Conservation (phyloP, 2,888 invertebrate genomes). For the Agrochola lota region DNA sequence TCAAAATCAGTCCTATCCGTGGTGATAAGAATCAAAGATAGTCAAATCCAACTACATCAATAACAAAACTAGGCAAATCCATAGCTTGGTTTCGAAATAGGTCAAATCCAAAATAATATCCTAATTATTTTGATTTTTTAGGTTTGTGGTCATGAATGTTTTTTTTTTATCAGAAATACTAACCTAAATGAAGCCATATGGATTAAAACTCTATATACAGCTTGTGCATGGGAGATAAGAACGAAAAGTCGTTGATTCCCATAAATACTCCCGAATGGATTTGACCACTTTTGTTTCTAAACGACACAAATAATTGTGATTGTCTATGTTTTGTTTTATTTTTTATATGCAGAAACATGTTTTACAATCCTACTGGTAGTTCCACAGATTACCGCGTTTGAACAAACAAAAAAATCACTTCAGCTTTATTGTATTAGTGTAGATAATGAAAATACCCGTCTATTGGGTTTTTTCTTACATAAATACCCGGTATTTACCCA, state of each 20-base stretch:
- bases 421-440: no score
- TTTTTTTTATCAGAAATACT: slow-evolving; percentile 8
- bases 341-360: no score
- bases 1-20: slow-evolving; percentile 38
- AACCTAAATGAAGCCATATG: slow-evolving; percentile 11
- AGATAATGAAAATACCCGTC: no score
- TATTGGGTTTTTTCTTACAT: no score
- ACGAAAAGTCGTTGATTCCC: slow-evolving; percentile 6
- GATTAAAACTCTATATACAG: slow-evolving; percentile 12
- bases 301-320: background rate
- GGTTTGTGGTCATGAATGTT: slow-evolving; percentile 1
- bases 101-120: slow-evolving; percentile 19
- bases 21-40: slow-evolving; percentile 20
- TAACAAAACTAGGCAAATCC: slow-evolving; percentile 35
- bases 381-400: no score
- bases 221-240: slow-evolving; percentile 5
- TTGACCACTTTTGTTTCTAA: slow-evolving; percentile 1
- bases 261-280: background rate
- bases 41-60: slow-evolving; percentile 29
- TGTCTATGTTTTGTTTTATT: no score
- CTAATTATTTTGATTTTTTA: slow-evolving; percentile 11
- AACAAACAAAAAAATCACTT: no score
- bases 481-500: no score
- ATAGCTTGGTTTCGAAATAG: slow-evolving; percentile 35
- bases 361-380: no score